Conservation (phyloP, 2,888 invertebrate species). For the Yponomeuta plumbellus region DNA sequence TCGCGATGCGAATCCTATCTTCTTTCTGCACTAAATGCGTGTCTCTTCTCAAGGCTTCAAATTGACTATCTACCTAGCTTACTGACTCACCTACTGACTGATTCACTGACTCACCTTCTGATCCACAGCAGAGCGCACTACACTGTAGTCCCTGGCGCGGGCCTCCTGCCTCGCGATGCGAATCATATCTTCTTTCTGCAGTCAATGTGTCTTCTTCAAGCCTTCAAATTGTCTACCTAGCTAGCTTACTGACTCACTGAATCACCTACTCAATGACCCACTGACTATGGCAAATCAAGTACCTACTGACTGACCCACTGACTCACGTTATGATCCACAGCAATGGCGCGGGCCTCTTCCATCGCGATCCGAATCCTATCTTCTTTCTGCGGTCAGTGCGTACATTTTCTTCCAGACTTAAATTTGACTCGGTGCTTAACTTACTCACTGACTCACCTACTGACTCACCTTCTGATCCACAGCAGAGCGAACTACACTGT, state of each 20-base stretch:
- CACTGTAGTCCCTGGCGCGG: slow-evolving; percentile 51
- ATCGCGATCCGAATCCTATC: too few species aligned
- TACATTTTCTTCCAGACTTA: too few species aligned
- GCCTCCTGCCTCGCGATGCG: slow-evolving; percentile 55
- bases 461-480: slow-evolving; percentile 50
- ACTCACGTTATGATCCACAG: slow-evolving; percentile 53
- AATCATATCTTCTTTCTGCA: slow-evolving; percentile 72
- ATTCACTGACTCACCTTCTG: slow-evolving; percentile 21
- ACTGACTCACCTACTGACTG: not conserved
- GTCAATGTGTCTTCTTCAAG: slow-evolving; percentile 77
- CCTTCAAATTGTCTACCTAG: not conserved
- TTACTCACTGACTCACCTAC: not conserved
- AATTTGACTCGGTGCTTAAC: too few species aligned
- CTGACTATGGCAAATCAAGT: slow-evolving; percentile 21
- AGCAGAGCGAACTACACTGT: slow-evolving; percentile 42
- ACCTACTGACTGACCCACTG: not conserved
- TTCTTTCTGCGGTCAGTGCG: too few species aligned
- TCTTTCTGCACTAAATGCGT: slow-evolving; percentile 80
- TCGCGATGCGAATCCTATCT: slow-evolving; percentile 55
- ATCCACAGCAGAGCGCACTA: slow-evolving; percentile 44
- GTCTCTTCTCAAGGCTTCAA: slow-evolving; percentile 80
- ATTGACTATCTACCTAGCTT: not conserved
- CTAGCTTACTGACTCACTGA: slow-evolving; percentile 28
- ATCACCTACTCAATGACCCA: slow-evolving; percentile 20
- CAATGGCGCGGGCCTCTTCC: too few species aligned